These are phyloP conservation scores for Bucco capensis DNA, from an alignment of 2,113 vertebrate species.

Conservation along the genomic window DNA sequence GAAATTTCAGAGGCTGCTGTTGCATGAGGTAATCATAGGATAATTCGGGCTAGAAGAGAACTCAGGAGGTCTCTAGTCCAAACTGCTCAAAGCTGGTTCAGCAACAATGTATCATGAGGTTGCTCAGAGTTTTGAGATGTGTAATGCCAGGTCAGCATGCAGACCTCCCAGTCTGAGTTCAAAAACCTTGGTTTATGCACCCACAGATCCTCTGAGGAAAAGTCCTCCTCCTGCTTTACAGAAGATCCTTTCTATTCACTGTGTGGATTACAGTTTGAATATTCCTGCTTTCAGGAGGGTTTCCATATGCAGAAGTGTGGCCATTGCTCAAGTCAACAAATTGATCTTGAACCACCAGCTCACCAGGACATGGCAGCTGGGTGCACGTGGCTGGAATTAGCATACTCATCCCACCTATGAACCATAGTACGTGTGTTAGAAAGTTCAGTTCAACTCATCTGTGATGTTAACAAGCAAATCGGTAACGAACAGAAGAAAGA, in stretches of 20 bases:
- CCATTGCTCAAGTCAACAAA: neutral
- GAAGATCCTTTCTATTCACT: neutral
- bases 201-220: neutral
- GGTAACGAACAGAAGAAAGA: neutral
- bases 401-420: neutral
- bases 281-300: neutral
- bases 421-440: neutral
- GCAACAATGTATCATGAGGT: accelerated
- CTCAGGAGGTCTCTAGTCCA: neutral
- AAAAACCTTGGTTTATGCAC: neutral
- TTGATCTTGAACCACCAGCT: neutral
- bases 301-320: neutral
- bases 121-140: neutral
- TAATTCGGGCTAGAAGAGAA: neutral
- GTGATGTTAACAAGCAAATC: neutral
- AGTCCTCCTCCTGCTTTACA: neutral
- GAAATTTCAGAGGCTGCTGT: neutral
- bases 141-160: neutral
- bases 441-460: neutral
- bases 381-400: accelerated
- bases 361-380: accelerated
- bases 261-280: accelerated
- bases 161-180: neutral
- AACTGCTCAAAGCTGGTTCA: neutral
- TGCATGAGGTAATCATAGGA: neutral